These are phyloP conservation scores for Sebastes trivittatus DNA, from an alignment of 2,797 vertebrate genomes.

Conservation along the genomic window DNA sequence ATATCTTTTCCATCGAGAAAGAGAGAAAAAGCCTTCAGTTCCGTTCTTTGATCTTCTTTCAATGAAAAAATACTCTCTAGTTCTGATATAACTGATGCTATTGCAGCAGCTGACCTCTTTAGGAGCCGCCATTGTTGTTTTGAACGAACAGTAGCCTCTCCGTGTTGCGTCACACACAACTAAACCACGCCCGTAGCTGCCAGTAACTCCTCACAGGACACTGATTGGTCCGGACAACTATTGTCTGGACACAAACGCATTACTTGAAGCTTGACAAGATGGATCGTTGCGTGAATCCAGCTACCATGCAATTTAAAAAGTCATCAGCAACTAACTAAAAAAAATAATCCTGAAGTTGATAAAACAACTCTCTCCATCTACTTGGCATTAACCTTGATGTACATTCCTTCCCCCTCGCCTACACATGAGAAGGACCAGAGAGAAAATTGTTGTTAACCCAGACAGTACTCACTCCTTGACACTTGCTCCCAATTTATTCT, in stretches of 20 bases:
- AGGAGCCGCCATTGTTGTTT: too few species aligned
- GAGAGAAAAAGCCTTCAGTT: background rate
- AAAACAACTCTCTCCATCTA: conserved; percentile 35
- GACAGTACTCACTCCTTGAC: conserved; percentile 51
- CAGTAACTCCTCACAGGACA: too few species aligned
- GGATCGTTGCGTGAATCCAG: background rate
- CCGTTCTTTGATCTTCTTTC: too few species aligned
- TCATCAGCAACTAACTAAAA: background rate
- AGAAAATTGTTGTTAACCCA: conserved; percentile 39
- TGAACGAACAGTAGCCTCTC: too few species aligned
- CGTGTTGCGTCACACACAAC: too few species aligned
- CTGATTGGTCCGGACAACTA: too few species aligned
- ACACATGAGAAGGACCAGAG: conserved; percentile 25
- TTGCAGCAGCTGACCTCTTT: too few species aligned
- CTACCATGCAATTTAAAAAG: background rate
- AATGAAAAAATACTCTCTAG: too few species aligned
- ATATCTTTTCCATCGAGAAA: background rate
- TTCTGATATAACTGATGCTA: too few species aligned
- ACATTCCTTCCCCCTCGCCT: conserved; percentile 10
- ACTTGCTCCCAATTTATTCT: conserved; percentile 65
- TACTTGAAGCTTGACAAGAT: too few species aligned
- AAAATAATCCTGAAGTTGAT: conserved; percentile 11
- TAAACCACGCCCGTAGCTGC: too few species aligned
- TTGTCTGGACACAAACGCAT: too few species aligned
- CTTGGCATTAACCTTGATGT: conserved; percentile 39